phyloP scores from a whole-genome alignment of 2,888 invertebrate species.

The Pristionchus fissidentatus region DNA sequence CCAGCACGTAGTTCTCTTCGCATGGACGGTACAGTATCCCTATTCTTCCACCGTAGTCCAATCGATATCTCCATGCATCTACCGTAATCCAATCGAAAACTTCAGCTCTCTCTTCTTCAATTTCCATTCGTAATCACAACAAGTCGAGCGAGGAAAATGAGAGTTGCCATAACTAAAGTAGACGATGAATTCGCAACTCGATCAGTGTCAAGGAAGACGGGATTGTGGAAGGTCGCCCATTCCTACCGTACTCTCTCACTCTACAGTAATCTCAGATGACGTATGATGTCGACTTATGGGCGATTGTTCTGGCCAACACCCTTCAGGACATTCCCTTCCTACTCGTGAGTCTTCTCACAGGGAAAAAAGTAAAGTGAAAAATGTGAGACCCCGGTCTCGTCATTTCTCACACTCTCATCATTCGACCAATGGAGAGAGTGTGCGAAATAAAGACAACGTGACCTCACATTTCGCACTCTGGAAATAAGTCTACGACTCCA shows the following conservation, averaged over 20 bases:
- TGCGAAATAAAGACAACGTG: no score
- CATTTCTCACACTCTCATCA: not conserved
- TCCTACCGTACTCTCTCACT: not conserved
- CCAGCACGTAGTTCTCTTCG: conserved; percentile 85
- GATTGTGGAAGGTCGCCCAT: conserved; percentile 36
- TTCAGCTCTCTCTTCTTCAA: conserved; percentile 88
- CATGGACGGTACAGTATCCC: conserved; percentile 68
- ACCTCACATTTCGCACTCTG: no score
- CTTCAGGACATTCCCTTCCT: conserved; percentile 79
- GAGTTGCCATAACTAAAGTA: conserved; percentile 74
- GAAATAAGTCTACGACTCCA: no score
- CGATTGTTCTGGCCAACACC: conserved; percentile 77
- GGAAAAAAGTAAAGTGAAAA: not conserved
- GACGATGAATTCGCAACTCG: conserved; percentile 53
- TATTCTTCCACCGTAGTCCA: not conserved
- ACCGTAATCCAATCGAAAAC: conserved; percentile 2
- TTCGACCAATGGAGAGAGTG: no score
- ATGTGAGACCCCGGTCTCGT: not conserved
- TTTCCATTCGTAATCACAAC: conserved; percentile 94
- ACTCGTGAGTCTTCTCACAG: conserved; percentile 50
- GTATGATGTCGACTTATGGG: conserved; percentile 77
- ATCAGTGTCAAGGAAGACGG: conserved; percentile 50
- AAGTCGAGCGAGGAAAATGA: conserved; percentile 78
- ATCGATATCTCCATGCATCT: no score
- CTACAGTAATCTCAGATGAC: conserved; percentile 58